These are phyloP conservation scores for Euzophera pinguis DNA, from an alignment of 2,888 invertebrate genomes.

Conservation along the genomic window DNA sequence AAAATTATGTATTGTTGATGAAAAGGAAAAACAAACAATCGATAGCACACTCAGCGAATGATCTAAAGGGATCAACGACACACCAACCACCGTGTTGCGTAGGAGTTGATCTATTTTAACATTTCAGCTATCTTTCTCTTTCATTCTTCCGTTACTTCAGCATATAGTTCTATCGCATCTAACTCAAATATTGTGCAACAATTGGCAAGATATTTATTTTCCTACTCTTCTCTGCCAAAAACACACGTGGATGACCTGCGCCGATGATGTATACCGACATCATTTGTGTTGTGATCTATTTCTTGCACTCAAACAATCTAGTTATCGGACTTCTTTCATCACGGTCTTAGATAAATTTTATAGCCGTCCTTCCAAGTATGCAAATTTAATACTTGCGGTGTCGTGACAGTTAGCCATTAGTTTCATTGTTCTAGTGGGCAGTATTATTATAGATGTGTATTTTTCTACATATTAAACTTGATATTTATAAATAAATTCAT, in stretches of 20 bases:
- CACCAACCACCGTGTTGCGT: conserved; percentile 53
- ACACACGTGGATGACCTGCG: conserved; percentile 61
- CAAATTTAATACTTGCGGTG: conserved; percentile 19
- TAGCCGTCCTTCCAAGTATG: conserved; percentile 35
- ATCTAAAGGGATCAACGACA: conserved; percentile 72
- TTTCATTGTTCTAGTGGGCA: conserved; percentile 33
- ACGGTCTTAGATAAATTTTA: background rate
- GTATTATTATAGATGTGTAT: conserved; percentile 25
- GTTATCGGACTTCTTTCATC: background rate
- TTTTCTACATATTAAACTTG: conserved; percentile 3
- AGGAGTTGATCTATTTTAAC: conserved; percentile 71
- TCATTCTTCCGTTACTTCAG: conserved; percentile 29
- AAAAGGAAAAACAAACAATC: conserved; percentile 50
- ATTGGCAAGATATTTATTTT: conserved; percentile 66
- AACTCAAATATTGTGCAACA: conserved; percentile 58
- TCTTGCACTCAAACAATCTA: background rate
- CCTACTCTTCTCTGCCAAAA: conserved; percentile 57
- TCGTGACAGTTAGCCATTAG: conserved; percentile 28
- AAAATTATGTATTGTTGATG: conserved; percentile 22
- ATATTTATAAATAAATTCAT: conserved; percentile 30
- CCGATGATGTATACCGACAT: conserved; percentile 29
- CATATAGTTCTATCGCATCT: conserved; percentile 35
- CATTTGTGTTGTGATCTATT: conserved; percentile 4
- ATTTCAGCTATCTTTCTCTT: conserved; percentile 44
- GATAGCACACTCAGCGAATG: conserved; percentile 40